These are phyloP conservation scores for Forbesichthys papilliferus DNA, from an alignment of 2,113 vertebrate genomes.

Conservation along the genomic window DNA sequence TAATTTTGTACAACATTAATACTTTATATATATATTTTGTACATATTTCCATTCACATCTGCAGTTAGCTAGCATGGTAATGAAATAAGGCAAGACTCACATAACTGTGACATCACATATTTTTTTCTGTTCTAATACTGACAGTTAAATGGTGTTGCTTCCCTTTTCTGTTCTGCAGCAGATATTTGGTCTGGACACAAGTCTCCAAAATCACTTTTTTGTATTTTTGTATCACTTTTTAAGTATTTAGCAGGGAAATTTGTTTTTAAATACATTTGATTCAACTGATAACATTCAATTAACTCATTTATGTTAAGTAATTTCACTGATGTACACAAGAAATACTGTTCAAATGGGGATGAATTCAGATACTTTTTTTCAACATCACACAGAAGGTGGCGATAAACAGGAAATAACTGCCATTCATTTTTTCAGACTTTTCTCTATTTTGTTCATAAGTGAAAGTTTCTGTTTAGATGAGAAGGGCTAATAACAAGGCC, in stretches of 20 bases:
- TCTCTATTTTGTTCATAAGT: constrained; percentile 44
- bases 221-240: constrained; percentile 19
- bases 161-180: constrained; percentile 81
- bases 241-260: constrained; percentile 39
- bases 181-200: constrained; percentile 85
- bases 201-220: constrained; percentile 41
- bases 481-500: constrained; percentile 29
- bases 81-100: constrained; percentile 94
- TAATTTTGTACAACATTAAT: constrained; percentile 86
- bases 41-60: constrained; percentile 85
- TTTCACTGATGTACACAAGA: constrained; percentile 67
- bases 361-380: constrained; percentile 36
- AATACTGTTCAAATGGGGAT: constrained; percentile 38
- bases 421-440: constrained; percentile 51
- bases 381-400: constrained; percentile 45
- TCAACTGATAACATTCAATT: constrained; percentile 45
- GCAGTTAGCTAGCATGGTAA: constrained; percentile 86
- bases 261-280: constrained; percentile 56
- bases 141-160: constrained; percentile 76
- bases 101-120: constrained; percentile 82
- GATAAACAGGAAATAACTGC: constrained; percentile 48
- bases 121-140: constrained; percentile 84
- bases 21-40: constrained; percentile 86
- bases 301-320: constrained; percentile 38
- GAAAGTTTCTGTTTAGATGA: constrained; percentile 25